phyloP scores from a whole-genome alignment of 1,140 invertebrate genomes.

The Drosophila sucinea region DNA sequence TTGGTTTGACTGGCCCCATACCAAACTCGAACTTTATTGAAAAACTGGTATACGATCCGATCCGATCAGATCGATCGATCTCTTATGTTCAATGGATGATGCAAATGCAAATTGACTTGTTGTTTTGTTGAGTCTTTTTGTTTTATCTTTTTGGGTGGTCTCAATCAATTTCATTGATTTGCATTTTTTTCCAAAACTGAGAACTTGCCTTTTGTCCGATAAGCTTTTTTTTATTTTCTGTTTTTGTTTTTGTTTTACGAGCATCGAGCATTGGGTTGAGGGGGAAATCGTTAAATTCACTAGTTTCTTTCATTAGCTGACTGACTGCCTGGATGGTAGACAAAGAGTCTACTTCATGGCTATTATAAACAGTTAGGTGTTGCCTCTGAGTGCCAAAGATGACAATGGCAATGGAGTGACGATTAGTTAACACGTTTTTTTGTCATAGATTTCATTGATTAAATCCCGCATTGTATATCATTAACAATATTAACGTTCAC shows the following conservation, averaged over 20 bases:
- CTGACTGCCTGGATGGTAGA: conserved; percentile 16
- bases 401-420: conserved; percentile 53
- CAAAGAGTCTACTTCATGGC: conserved; percentile 33
- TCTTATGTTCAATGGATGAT: conserved; percentile 54
- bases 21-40: conserved; percentile 41
- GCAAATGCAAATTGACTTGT: conserved; percentile 76
- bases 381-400: conserved; percentile 15
- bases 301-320: conserved; percentile 24
- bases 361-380: conserved; percentile 19
- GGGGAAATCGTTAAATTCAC: conserved; percentile 47
- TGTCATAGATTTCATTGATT: conserved; percentile 32
- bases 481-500: neutral
- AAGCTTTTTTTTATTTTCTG: conserved; percentile 9
- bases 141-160: conserved; percentile 58
- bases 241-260: conserved; percentile 10
- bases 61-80: conserved; percentile 27
- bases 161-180: conserved; percentile 51
- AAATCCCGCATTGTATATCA: conserved; percentile 4
- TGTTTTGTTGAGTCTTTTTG: conserved; percentile 23
- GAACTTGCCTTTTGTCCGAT: conserved; percentile 64
- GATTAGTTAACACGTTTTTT: conserved; percentile 58
- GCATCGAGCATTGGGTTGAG: neutral
- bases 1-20: conserved; percentile 39
- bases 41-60: conserved; percentile 20
- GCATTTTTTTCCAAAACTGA: conserved; percentile 39